Conservation (phyloP, 2,888 invertebrate genomes). For the Eledone cirrhosa region DNA sequence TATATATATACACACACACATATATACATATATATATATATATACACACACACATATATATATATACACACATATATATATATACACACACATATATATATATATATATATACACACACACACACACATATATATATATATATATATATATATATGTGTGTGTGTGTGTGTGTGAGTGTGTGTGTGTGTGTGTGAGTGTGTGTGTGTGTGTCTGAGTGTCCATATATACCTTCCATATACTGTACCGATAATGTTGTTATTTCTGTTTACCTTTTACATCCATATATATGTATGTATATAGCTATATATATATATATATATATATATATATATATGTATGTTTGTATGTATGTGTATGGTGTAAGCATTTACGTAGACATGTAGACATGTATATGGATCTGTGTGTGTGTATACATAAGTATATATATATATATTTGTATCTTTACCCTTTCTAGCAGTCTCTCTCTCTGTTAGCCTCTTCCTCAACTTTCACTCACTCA, state of each 20-base stretch:
- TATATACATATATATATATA: conserved; percentile 8
- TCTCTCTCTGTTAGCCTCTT: too few relatives aligned
- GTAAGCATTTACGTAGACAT: too few relatives aligned
- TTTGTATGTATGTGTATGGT: background rate
- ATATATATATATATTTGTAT: too few relatives aligned
- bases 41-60: background rate
- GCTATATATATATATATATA: background rate
- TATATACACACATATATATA: background rate
- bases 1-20: background rate
- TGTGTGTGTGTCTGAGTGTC: background rate
- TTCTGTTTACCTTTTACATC: too few relatives aligned
- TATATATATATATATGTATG: background rate
- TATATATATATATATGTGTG: background rate
- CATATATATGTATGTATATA: too few relatives aligned
- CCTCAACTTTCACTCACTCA: too few relatives aligned
- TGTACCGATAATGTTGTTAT: too few relatives aligned
- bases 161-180: background rate
- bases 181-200: background rate
- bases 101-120: background rate
- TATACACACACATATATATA: background rate
- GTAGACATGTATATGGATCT: too few relatives aligned
- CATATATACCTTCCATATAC: background rate
- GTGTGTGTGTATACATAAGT: too few relatives aligned
- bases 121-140: background rate
- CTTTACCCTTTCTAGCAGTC: too few relatives aligned